These are phyloP conservation scores for Tridacna crocea DNA, from an alignment of 2,888 invertebrate species.

Conservation along the genomic window DNA sequence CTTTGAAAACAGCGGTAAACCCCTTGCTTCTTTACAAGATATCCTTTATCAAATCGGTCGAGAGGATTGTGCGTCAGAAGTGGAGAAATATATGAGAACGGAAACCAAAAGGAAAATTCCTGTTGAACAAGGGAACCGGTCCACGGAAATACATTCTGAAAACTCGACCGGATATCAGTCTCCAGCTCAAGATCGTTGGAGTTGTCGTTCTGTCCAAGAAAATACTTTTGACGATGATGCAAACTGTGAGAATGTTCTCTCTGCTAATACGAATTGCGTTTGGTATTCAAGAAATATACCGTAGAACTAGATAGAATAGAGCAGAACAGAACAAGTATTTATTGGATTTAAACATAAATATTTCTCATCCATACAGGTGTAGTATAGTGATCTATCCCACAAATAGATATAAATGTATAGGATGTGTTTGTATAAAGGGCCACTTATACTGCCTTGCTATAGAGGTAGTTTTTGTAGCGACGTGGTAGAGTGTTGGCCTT, in stretches of 20 bases:
- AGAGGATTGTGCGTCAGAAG: constrained; percentile 34
- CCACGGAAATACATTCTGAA: not conserved
- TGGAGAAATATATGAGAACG: constrained; percentile 19
- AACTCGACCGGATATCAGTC: not conserved
- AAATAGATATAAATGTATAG: too few relatives aligned
- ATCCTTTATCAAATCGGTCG: constrained; percentile 37
- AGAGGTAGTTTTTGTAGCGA: too few relatives aligned
- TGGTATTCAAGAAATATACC: not conserved
- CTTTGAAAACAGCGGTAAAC: constrained; percentile 45
- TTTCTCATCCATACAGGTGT: too few relatives aligned
- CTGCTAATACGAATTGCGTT: not conserved
- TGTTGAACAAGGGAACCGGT: not conserved
- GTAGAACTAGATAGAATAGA: not conserved
- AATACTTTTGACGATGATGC: not conserved
- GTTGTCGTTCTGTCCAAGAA: not conserved
- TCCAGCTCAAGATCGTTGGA: not conserved
- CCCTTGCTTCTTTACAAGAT: constrained; percentile 38
- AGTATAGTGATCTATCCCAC: too few relatives aligned
- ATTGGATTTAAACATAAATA: too few relatives aligned
- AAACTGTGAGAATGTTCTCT: not conserved
- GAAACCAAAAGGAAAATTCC: not conserved
- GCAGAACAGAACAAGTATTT: too few relatives aligned
- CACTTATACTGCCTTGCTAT: too few relatives aligned
- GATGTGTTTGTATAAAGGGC: too few relatives aligned
- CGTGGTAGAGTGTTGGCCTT: too few relatives aligned